Conservation (phyloP, 2,888 invertebrate genomes). For the Thysanoteuthis rhombus region DNA sequence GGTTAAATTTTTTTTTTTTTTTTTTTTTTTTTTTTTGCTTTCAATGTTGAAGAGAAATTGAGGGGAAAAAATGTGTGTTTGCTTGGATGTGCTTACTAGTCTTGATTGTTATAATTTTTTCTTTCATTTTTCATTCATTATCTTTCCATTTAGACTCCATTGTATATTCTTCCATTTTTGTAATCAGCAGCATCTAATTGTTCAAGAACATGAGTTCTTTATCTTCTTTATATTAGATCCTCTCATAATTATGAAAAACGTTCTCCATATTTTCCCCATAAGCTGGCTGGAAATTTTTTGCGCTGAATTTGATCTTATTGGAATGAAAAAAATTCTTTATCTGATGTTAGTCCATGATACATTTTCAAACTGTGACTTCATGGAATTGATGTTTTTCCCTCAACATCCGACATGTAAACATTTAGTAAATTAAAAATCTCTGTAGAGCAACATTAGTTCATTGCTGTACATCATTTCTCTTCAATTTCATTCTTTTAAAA, state of each 20-base stretch:
- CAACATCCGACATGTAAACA: background rate
- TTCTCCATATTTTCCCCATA: background rate
- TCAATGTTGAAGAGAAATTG: background rate
- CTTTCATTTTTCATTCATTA: background rate
- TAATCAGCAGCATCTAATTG: background rate
- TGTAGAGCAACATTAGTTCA: background rate
- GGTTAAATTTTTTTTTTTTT: background rate
- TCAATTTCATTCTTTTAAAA: background rate
- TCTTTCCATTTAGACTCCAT: background rate
- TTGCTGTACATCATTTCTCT: background rate
- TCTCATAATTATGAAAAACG: background rate
- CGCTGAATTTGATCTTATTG: background rate
- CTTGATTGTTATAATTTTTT: background rate
- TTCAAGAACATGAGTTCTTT: background rate
- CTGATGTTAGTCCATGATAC: background rate
- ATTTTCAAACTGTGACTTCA: background rate
- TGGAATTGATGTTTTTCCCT: background rate
- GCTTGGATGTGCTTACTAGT: background rate
- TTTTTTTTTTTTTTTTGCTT: background rate
- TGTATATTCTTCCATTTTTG: background rate
- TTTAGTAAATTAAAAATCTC: background rate
- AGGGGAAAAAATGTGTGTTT: background rate
- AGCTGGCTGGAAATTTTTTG: background rate
- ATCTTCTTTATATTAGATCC: background rate
- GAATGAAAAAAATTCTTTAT: background rate